Conservation (phyloP, 2,888 invertebrate genomes). For the Mesoligia furuncula region DNA sequence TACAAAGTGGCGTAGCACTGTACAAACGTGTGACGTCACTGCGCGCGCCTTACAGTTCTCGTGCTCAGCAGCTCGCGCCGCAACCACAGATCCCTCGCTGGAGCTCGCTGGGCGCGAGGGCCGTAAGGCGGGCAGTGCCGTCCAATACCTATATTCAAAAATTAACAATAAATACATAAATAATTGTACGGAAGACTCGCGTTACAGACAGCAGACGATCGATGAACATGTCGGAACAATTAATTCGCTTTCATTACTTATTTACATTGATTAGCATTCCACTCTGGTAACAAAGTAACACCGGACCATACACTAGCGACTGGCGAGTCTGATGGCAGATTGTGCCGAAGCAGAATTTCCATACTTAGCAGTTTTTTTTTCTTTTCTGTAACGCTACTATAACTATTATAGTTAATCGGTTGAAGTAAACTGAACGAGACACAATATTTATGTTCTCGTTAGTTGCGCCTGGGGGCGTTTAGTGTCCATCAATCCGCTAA, state of each 20-base stretch:
- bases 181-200: conserved; percentile 59
- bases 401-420: neutral
- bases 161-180: conserved; percentile 56
- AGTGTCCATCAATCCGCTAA: neutral
- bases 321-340: conserved; percentile 14
- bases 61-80: neutral
- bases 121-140: conserved; percentile 8
- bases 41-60: neutral
- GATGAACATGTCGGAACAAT: conserved; percentile 2
- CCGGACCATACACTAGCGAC: conserved; percentile 6
- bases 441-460: neutral
- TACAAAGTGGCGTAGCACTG: conserved; percentile 56
- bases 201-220: conserved; percentile 30
- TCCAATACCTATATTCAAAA: conserved; percentile 27
- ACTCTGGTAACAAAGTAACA: conserved; percentile 54
- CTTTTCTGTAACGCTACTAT: conserved; percentile 23
- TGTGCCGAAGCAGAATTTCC: neutral
- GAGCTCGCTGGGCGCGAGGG: neutral
- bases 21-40: conserved; percentile 23
- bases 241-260: conserved; percentile 24
- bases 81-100: neutral
- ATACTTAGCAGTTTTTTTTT: neutral
- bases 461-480: neutral
- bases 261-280: conserved; percentile 56
- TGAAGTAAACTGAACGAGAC: neutral